A percentile compares a stretch with the other conserved stretches of the same genome.
phyloP scores from a whole-genome alignment of 2,888 invertebrate species.

The Noctua janthina region DNA sequence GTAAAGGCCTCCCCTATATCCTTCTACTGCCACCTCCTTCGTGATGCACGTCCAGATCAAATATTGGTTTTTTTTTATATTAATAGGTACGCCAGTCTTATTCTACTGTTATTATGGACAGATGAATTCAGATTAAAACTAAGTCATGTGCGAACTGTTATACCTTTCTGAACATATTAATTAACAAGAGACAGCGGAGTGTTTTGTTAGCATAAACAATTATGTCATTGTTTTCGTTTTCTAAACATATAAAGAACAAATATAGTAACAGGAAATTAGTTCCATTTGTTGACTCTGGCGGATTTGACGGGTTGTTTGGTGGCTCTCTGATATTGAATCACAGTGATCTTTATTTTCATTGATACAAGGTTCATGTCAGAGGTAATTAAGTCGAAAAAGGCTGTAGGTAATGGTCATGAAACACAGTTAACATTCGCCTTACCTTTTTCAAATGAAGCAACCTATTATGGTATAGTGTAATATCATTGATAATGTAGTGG shows the following conservation, averaged over 20 bases:
- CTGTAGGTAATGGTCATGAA: neutral
- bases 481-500: no score
- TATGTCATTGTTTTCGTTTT: conserved; percentile 24
- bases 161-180: conserved; percentile 57
- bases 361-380: neutral
- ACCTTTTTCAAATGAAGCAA: neutral
- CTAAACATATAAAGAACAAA: conserved; percentile 6
- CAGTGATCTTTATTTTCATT: neutral
- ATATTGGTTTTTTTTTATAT: neutral
- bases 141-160: conserved; percentile 72
- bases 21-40: no score
- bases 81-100: neutral
- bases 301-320: neutral
- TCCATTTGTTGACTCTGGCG: conserved; percentile 6
- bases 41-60: no score
- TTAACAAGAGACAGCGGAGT: conserved; percentile 68
- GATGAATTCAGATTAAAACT: conserved; percentile 79
- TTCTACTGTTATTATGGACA: conserved; percentile 38
- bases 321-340: neutral
- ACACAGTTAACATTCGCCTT: neutral
- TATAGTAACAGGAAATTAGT: conserved; percentile 26
- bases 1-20: no score
- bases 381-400: neutral
- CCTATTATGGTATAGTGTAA: neutral
- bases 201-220: conserved; percentile 27